These are phyloP conservation scores for Peromyscus attwateri DNA, from an alignment of 2,797 vertebrate genomes.

Conservation along the genomic window DNA sequence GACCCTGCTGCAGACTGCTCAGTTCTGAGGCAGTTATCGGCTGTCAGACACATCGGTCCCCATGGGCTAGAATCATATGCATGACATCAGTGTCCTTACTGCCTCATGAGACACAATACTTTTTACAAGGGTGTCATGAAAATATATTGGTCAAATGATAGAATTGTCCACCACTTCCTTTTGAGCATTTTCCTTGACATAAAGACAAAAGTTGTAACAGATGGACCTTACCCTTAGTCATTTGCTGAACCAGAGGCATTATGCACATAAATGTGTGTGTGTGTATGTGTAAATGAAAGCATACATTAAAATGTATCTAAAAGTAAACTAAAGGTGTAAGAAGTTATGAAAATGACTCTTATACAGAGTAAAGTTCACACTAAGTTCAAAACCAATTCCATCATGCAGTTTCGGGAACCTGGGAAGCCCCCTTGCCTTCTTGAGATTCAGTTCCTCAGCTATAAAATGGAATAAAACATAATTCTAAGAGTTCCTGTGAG, in stretches of 20 bases:
- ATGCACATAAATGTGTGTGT: too few relatives aligned
- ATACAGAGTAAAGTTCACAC: background rate
- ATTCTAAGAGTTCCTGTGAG: background rate
- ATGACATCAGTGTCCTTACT: background rate
- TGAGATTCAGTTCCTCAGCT: background rate
- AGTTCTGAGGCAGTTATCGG: too few relatives aligned
- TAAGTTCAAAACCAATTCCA: constrained; percentile 14
- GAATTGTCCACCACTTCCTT: background rate
- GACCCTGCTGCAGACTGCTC: background rate
- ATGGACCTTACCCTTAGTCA: background rate
- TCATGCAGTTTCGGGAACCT: background rate
- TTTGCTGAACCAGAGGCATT: background rate
- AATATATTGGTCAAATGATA: background rate
- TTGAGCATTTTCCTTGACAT: background rate
- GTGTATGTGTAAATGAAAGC: background rate
- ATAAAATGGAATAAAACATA: background rate
- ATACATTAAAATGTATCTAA: background rate
- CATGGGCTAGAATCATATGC: background rate
- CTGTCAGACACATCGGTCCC: fast-evolving
- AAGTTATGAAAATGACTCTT: background rate
- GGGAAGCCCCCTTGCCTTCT: background rate
- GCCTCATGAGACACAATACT: background rate
- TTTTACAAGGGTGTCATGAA: background rate
- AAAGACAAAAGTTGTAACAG: background rate
- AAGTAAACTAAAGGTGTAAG: background rate